Base-by-base conservation (phyloP, 1,140 invertebrate genomes). In the Caenorhabditis remanei region DNA sequence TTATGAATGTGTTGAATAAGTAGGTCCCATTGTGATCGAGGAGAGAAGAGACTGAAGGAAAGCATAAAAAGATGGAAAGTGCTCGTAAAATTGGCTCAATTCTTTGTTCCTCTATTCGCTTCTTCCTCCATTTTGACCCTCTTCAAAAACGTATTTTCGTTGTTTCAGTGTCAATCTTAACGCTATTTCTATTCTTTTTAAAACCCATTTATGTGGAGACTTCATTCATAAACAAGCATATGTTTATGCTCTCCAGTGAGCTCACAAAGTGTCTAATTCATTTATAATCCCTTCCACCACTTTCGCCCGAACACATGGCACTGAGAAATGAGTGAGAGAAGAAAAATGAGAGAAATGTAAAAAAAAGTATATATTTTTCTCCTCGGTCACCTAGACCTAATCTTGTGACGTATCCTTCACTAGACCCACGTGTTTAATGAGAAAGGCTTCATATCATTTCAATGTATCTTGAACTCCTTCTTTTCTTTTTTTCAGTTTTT, bases 81-180 rank as follows among this genome's bases (percentile, higher is more conserved):
- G 71, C 71, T 79, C 46, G 46, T 79, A 79, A 79, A 79, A 79
- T 79, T 79, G 71, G 71, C 71, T 79, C 71, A 79, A 79, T 50
- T 79, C 46, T 24, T 79, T 79, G 43, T 79, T 79, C 63, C 13
- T 67, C 46, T 11, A 11, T 53, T 7, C 46, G 14, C 24, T 24
- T 79, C 46, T 21, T 24, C 24, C n/a, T 43, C 46, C 21, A n/a
- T 24, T 75, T 75, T 9, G 41, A 67, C 11, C 40, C 56, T n/a
- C 56, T 24, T 61, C 21, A 41, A 65, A 65, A 65, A 65, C 61
- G 61, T 65, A 65, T 65, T 65, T 41, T 65, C 32, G 61, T 65
- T 65, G 61, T 65, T 65, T 65, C 61, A 65, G 61, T 75, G 21
- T 32, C 43, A 75, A 48, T 75, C 46, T 48, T 46, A 67, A 41